These are phyloP conservation scores for Notechis scutatus DNA, from an alignment of 2,113 vertebrate genomes.

Conservation along the genomic window DNA sequence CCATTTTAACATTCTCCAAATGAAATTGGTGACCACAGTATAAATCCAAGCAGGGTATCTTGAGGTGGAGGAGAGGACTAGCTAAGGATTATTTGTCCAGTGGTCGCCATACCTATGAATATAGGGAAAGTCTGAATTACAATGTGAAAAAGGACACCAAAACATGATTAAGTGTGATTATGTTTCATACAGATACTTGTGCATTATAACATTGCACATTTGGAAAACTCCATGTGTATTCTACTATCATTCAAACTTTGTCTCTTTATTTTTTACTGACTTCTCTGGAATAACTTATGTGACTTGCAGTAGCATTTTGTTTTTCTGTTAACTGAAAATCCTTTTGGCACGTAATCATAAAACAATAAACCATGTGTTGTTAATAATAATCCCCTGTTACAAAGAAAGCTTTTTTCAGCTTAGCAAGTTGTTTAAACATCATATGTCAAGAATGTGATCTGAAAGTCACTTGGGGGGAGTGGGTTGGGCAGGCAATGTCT, in stretches of 20 bases:
- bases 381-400: conserved; percentile 27
- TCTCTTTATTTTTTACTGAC: background rate
- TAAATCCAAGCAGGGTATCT: background rate
- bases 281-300: background rate
- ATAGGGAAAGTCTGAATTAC: background rate
- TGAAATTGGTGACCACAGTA: background rate
- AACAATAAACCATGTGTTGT: conserved; percentile 15
- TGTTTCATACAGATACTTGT: background rate
- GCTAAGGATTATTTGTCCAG: background rate
- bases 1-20: background rate
- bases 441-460: conserved; percentile 39
- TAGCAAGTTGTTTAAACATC: conserved; percentile 10
- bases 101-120: background rate
- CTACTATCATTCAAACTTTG: background rate
- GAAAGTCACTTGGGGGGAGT: conserved; percentile 22
- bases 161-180: background rate
- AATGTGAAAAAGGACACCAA: background rate
- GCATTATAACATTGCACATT: background rate
- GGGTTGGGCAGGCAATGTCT: background rate
- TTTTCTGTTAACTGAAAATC: background rate
- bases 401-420: conserved; percentile 30
- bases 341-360: conserved; percentile 6
- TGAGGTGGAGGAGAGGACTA: background rate
- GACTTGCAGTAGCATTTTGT: background rate
- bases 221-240: background rate